phyloP scores from a whole-genome alignment of 2,797 vertebrate species.

The Paedocypris micromegethes region DNA sequence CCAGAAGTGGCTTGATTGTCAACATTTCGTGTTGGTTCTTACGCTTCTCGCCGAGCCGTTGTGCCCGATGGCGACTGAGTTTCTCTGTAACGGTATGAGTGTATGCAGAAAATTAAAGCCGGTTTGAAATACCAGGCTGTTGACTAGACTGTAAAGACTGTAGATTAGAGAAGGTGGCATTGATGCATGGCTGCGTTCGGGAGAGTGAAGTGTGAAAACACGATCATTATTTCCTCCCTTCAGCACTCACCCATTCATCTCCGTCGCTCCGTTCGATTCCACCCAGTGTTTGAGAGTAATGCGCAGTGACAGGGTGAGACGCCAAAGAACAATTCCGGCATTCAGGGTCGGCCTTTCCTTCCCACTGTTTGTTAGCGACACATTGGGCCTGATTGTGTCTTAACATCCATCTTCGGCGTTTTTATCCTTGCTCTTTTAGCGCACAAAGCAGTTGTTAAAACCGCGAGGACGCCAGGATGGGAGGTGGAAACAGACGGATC shows the following conservation, averaged over 20 bases:
- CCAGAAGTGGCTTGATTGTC: too few relatives aligned
- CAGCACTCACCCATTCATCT: slow-evolving; percentile 68
- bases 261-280: slow-evolving; percentile 66
- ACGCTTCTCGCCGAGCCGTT: neutral
- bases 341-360: slow-evolving; percentile 67
- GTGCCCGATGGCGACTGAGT: slow-evolving; percentile 11
- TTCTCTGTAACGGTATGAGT: too few relatives aligned
- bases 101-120: slow-evolving; percentile 27
- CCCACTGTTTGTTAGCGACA: slow-evolving; percentile 66
- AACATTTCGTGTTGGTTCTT: too few relatives aligned
- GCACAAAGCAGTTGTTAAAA: slow-evolving; percentile 18
- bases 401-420: slow-evolving; percentile 73
- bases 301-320: slow-evolving; percentile 79
- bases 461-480: neutral
- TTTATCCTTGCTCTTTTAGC: slow-evolving; percentile 54
- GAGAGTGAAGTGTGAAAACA: slow-evolving; percentile 73
- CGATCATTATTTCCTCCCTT: slow-evolving; percentile 74
- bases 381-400: slow-evolving; percentile 79
- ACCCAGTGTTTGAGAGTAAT: slow-evolving; percentile 78
- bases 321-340: slow-evolving; percentile 82
- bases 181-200: slow-evolving; percentile 70
- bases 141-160: slow-evolving; percentile 51
- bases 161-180: slow-evolving; percentile 64
- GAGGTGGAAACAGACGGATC: slow-evolving; percentile 35
- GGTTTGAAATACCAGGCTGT: slow-evolving; percentile 47